Conservation (phyloP, 2,113 vertebrate species). For the Nymphicus hollandicus region DNA sequence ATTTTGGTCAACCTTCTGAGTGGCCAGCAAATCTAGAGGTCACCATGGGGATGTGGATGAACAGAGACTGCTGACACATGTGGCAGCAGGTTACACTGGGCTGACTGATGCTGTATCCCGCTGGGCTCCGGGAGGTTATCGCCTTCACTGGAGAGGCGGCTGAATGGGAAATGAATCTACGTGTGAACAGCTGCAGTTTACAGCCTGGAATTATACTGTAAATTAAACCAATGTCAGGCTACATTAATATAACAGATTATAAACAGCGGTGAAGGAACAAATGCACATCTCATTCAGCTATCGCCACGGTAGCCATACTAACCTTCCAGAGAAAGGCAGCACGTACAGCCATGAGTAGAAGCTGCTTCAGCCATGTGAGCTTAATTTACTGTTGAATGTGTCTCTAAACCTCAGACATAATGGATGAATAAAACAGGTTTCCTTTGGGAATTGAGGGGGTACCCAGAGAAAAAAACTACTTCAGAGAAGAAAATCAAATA, state of each 20-base stretch:
- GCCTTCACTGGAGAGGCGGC: background rate
- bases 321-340: background rate
- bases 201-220: background rate
- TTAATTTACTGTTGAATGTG: background rate
- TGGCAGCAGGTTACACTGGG: background rate
- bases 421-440: background rate
- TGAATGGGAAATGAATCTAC: slow-evolving; percentile 4
- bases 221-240: slow-evolving; percentile 25
- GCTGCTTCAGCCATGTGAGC: background rate
- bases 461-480: background rate
- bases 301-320: background rate
- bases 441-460: background rate
- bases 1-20: background rate
- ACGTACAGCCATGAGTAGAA: background rate
- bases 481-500: background rate
- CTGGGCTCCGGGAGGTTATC: background rate
- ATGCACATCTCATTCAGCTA: background rate
- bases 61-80: background rate
- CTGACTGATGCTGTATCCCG: background rate
- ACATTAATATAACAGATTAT: slow-evolving; percentile 3
- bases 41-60: background rate
- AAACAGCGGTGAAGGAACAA: slow-evolving; percentile 10
- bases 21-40: background rate
- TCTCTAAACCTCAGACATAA: background rate
- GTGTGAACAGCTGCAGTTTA: slow-evolving; percentile 52